Conservation (phyloP, 2,113 vertebrate species). For the Tachycineta bicolor region DNA sequence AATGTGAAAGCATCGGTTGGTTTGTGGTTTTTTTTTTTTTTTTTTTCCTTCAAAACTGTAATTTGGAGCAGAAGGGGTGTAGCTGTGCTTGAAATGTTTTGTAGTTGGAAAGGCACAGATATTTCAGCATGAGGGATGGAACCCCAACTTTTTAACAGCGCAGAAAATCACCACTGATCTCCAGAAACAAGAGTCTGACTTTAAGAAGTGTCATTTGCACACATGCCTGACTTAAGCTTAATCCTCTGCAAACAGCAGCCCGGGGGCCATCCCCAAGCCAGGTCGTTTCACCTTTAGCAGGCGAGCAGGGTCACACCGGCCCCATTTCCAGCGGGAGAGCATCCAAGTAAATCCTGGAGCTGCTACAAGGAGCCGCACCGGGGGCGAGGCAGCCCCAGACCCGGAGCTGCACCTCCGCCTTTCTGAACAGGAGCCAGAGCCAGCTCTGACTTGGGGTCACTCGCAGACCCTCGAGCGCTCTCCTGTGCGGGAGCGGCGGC, state of each 20-base stretch:
- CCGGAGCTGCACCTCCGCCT: neutral
- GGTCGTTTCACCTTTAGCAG: neutral
- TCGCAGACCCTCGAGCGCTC: neutral
- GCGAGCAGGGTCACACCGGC: neutral
- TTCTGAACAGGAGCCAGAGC: neutral
- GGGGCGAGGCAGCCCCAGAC: neutral
- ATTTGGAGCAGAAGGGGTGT: neutral
- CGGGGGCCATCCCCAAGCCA: neutral
- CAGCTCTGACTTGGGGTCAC: neutral
- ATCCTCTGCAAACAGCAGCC: neutral
- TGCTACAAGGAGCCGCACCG: accelerated
- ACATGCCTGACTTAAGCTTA: neutral
- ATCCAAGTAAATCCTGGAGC: neutral
- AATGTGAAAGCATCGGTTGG: neutral
- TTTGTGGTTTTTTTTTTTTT: neutral
- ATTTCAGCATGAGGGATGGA: neutral
- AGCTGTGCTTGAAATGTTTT: neutral
- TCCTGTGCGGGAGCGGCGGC: neutral
- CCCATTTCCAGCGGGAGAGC: neutral
- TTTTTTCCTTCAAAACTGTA: neutral
- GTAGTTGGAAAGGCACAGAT: neutral
- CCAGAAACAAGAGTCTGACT: neutral
- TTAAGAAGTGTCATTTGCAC: neutral
- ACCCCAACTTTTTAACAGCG: neutral
- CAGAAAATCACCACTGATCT: neutral